Evolutionary conservation across 2,797 vertebrate genomes (phyloP), one percentile per base, ranked within the genome.

Genomic region (Sebastes diploproa): DNA sequence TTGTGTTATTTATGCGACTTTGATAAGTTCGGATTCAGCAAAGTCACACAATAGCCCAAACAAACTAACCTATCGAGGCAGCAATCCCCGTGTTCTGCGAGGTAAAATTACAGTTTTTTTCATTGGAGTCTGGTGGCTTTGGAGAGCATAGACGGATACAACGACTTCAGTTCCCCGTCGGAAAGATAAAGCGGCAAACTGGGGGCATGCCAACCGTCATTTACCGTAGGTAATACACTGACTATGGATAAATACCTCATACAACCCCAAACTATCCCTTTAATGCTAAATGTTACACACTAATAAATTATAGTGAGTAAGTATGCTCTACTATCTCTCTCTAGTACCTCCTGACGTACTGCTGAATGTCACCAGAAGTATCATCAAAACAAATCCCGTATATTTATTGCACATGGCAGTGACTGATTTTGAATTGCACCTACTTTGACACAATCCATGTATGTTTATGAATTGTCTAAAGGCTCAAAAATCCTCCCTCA

Each of bases 401-500:
- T 67, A 76, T 60, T n/a, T 61, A 74, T 52, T 46, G 30, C 27
- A 60, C 7, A 72, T 76, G 58, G 52, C 42, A 62, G 27, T 46
- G 68, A 42, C 55, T 23, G 0, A 68, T 70, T 78, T 25, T 75
- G 18, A 83, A 36, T 1, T 54, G 18, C 60, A 59, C 27, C 29
- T 60, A 9, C 75, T 78, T 74, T 58, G 46, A 69, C 42, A 42
- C 8, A 46, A 62, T 61, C 72, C 29, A 81, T 56, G 65, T n/a
- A 60, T 64, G 16, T 14, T 4, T 58, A 25, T 32, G 7, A 64
- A 61, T 3, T 3, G 6, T 52, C 32, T 50, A 2, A 36, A 42
- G 14, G 32, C 29, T 62, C 11, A 69, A 66, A 77, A 64, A 71
- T 62, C 34, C 20, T 65, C n/a, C 23, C 14, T 68, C 32, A 23